Conservation (phyloP, 2,888 invertebrate genomes). For the Petrophora chlorosata region DNA sequence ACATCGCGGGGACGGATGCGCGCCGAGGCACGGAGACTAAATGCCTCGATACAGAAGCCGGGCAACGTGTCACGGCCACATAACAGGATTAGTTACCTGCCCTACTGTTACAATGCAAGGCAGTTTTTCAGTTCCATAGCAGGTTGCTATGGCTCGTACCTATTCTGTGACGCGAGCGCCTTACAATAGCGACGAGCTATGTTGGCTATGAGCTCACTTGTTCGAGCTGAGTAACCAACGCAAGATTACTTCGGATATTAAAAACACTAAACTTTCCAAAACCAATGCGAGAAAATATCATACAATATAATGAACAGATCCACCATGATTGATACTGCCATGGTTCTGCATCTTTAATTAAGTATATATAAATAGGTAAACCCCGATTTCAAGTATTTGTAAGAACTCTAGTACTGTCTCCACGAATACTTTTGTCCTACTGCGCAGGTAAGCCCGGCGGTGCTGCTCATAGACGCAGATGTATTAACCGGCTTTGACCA, state of each 20-base stretch:
- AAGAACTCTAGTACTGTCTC: conserved; percentile 13
- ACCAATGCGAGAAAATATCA: too few species aligned
- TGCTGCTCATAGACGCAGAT: conserved; percentile 63
- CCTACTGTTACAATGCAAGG: conserved; percentile 52
- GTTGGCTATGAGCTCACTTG: conserved; percentile 8
- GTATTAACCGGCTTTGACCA: conserved; percentile 65
- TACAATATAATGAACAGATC: too few species aligned
- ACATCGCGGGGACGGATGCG: conserved; percentile 73
- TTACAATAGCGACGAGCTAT: conserved; percentile 3
- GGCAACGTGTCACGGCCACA: conserved; percentile 81
- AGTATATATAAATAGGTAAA: too few species aligned
- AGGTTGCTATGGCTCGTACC: background rate
- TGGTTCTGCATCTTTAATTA: too few species aligned
- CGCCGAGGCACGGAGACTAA: conserved; percentile 59
- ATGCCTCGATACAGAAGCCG: conserved; percentile 74
- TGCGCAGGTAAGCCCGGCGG: conserved; percentile 64
- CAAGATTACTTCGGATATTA: background rate
- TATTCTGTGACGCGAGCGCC: too few species aligned
- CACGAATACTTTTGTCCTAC: conserved; percentile 4
- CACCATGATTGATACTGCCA: too few species aligned
- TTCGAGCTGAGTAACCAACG: background rate
- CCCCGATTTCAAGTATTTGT: too few species aligned
- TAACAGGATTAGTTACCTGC: conserved; percentile 79
- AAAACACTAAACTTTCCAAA: too few species aligned
- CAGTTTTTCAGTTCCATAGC: conserved; percentile 16